Evolutionary conservation across 2,888 invertebrate species (phyloP).

Genomic region (Coecobrya sp.): DNA sequence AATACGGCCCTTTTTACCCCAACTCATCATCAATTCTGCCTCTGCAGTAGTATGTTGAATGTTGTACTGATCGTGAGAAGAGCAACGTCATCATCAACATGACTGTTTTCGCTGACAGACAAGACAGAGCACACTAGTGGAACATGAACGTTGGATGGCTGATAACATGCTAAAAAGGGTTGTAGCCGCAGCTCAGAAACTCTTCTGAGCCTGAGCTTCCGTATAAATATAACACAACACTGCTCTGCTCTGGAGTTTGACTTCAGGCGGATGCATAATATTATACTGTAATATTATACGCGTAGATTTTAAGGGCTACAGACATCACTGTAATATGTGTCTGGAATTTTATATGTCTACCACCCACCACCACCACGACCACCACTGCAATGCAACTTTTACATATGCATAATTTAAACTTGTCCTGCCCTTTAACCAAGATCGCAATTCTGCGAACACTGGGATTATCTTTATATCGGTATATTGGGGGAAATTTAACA

Average conservation of each 20-base stretch:
- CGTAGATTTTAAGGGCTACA: too few species aligned
- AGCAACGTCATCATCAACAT: neutral
- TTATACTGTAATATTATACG: too few species aligned
- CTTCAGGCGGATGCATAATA: too few species aligned
- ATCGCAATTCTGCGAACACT: conserved; percentile 14
- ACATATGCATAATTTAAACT: conserved; percentile 23
- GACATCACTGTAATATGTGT: too few species aligned
- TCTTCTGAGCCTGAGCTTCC: too few species aligned
- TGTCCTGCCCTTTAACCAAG: conserved; percentile 19
- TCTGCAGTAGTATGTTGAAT: neutral
- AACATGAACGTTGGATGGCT: neutral
- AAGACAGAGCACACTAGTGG: neutral
- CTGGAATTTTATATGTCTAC: too few species aligned
- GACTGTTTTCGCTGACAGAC: conserved; percentile 36
- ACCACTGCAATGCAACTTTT: conserved; percentile 22
- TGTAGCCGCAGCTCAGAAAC: neutral
- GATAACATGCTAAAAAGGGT: neutral
- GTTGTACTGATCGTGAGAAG: neutral
- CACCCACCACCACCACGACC: neutral
- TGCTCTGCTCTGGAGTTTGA: too few species aligned
- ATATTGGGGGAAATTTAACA: neutral
- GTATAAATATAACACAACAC: too few species aligned
- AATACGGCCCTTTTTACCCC: conserved; percentile 43
- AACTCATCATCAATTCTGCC: conserved; percentile 45
- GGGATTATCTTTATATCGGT: neutral